Base-by-base conservation (phyloP, 2,888 invertebrate species). In the Morpho helenor region DNA sequence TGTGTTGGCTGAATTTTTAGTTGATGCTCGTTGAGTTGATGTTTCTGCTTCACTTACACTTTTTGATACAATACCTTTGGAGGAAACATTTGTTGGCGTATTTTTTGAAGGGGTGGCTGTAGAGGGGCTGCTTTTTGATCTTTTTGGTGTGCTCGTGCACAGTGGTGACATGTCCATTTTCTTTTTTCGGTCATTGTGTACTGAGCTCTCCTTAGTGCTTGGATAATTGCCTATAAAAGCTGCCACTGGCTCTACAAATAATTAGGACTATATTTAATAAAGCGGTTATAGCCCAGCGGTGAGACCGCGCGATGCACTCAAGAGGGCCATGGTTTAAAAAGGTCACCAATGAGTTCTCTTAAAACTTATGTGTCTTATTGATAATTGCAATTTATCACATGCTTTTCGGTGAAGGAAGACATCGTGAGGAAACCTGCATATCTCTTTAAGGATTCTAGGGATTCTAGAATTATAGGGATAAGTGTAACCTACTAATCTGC, bases 1-100 rank as follows among this genome's bases (percentile, higher is more conserved):
- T 22, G 76, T 64, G 57, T 75, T 84, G 1, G 88, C 87, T 56
- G 73, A 61, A 61, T 86, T 87, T 72, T 82, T 85, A 5, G 68
- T 58, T 9, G 72, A 72, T 46, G 61, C 45, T n/a, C 51, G 52
- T 56, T 65, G 70, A 7, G 54, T 48, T 40, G 66, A 60, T 40
- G 63, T 60, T 42, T 60, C 62, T 52, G 66, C 68, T 51, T 62
- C 68, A 50, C 66, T 40, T 45, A 66, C 57, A 41, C 59, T 63
- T 65, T 72, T 75, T 31, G 57, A 53, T 42, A 75, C 69, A 49
- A 63, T 72, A 46, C n/a, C 43, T 7, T 44, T 48, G 7, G 52
- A 44, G 4, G 63, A 62, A 23, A 64, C 68, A 60, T 65, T 60
- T 9, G 59, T 52, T 44, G 62, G 62, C 41, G 56, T 57, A 22